phyloP scores from a whole-genome alignment of 2,888 invertebrate species.

The Antheraea yamamai region DNA sequence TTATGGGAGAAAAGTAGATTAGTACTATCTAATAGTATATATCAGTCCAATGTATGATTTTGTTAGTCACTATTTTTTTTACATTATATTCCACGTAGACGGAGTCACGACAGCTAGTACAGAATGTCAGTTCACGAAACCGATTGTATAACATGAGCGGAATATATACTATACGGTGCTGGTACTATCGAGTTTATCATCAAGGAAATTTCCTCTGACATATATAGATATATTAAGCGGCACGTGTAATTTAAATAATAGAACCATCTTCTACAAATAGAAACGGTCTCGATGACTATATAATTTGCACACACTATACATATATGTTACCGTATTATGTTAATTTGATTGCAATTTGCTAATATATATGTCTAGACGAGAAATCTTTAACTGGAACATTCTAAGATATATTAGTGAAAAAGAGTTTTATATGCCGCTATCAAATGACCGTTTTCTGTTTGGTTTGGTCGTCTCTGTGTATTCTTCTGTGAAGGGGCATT shows the following conservation, averaged over 20 bases:
- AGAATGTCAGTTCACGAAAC: background rate
- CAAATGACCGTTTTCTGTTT: no score
- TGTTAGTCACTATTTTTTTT: no score
- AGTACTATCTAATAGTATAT: no score
- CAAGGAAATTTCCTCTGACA: slow-evolving; percentile 15
- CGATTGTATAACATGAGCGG: background rate
- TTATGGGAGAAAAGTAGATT: no score
- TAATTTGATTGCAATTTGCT: background rate
- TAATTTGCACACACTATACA: slow-evolving; percentile 1
- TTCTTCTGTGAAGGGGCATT: no score
- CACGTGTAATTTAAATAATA: slow-evolving; percentile 11
- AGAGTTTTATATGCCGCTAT: background rate
- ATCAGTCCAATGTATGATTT: no score
- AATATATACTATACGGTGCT: background rate
- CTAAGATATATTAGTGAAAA: background rate
- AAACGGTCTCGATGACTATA: background rate
- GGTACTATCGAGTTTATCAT: slow-evolving; percentile 4
- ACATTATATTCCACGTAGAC: no score
- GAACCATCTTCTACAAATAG: background rate
- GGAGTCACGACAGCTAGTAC: no score
- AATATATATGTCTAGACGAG: slow-evolving; percentile 10
- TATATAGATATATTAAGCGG: slow-evolving; percentile 1
- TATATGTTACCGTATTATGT: slow-evolving; percentile 14
- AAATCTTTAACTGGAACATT: background rate
- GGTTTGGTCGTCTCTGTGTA: no score